A percentile compares a stretch with the other conserved stretches of the same genome.
Evolutionary conservation across 2,113 vertebrate species (phyloP).

Genomic region (Heterotilapia buettikoferi): DNA sequence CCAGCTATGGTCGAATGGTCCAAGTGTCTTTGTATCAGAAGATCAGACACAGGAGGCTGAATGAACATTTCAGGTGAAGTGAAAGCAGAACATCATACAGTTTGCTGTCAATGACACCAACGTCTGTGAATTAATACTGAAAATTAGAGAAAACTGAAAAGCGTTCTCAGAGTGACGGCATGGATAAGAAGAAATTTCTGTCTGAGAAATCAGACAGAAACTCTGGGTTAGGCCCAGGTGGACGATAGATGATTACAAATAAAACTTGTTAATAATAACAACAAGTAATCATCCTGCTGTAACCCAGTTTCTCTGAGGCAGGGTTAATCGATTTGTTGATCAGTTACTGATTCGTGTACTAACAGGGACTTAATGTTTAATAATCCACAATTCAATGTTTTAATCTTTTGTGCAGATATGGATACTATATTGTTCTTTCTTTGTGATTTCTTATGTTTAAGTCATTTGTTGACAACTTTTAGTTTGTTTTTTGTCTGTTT

Average conservation of each 20-base stretch:
- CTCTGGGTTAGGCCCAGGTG: background rate
- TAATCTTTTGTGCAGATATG: background rate
- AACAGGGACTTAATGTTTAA: background rate
- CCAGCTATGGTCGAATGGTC: background rate
- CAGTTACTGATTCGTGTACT: background rate
- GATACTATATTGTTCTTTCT: background rate
- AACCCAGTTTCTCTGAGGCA: background rate
- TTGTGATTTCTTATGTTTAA: background rate
- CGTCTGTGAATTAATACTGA: background rate
- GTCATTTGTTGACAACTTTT: background rate
- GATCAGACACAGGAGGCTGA: background rate
- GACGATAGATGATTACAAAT: background rate
- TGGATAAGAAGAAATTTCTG: background rate
- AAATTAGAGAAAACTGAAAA: background rate
- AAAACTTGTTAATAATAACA: background rate
- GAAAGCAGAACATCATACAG: background rate
- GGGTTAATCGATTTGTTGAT: background rate
- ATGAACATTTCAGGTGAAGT: background rate
- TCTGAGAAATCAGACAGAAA: background rate
- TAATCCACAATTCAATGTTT: background rate
- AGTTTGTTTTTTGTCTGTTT: background rate
- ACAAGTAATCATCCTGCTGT: background rate
- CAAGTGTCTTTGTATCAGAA: background rate
- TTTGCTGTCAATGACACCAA: background rate
- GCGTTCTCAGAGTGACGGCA: background rate